Evolutionary conservation across 2,113 vertebrate genomes (phyloP), one percentile per base, ranked within the genome.

Genomic region (Corydoras maculifer): DNA sequence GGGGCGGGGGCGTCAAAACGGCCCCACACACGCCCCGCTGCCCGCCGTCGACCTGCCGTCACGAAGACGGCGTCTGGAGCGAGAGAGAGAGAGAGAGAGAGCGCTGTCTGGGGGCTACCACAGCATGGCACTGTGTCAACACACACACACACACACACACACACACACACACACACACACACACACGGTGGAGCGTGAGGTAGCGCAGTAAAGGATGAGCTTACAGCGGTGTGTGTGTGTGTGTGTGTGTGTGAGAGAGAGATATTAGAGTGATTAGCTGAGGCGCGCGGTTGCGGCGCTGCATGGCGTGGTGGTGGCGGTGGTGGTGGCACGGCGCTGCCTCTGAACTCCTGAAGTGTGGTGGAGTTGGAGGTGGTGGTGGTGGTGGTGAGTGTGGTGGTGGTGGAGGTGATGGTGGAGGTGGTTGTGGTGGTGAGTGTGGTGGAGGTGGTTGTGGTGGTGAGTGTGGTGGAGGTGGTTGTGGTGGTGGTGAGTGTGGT

Each of bases 191-290:
- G 55, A 75, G 11, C 30, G 67, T 60, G 64, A 54, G 35, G 51
- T 53, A 62, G 53, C 10, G 25, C 35, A 43, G 35, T 25, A 2
- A 8, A 2, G 35, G 35, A 43, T 43, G 4, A 43, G 35, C 35
- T 43, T 43, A 8, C 60, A 8, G 51, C n/a, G 51, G 53, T 62
- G 29, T 72, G 58, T 68, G 58, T 51, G 31, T 62, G 72, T 59
- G 68, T 75, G 31, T 51, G 57, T 43, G 30, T 66, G 68, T 54
- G 48, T 31, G 66, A 63, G 62, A 69, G 62, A 49, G 69, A 43
- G 64, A 69, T 78, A 77, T 82, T 81, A 81, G 79, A 70, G 60
- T 62, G 76, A 80, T 82, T 78, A 82, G 76, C 77, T 69, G 79
- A 80, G 80, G 59, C 68, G 18, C 2, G 18, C 18, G 18, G 18